Conservation (phyloP, 2,888 invertebrate genomes). For the Megalurothrips usitatus region DNA sequence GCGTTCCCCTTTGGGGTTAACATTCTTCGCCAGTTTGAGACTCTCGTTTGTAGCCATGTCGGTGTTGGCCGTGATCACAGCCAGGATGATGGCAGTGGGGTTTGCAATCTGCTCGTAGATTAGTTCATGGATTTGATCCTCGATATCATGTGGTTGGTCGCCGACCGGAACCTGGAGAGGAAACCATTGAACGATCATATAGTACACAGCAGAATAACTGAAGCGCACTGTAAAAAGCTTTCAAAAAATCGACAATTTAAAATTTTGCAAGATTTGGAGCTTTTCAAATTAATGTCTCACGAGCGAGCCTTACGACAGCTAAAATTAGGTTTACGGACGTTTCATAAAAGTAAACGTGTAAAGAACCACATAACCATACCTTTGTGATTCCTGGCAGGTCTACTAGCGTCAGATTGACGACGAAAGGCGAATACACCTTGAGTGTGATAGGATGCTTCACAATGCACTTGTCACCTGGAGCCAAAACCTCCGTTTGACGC, state of each 20-base stretch:
- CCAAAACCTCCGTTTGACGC: constrained; percentile 55
- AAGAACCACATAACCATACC: no score
- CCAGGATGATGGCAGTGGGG: constrained; percentile 51
- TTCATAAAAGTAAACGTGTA: no score
- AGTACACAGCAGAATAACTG: no score
- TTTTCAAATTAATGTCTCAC: no score
- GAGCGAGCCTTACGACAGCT: no score
- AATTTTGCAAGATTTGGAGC: no score
- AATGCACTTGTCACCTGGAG: constrained; percentile 58
- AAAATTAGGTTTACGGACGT: no score
- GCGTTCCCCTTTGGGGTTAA: constrained; percentile 56
- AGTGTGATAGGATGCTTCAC: constrained; percentile 54
- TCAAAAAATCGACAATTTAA: no score
- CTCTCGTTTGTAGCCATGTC: constrained; percentile 63
- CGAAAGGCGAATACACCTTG: constrained; percentile 55
- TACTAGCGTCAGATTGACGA: constrained; percentile 57
- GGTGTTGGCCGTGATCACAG: constrained; percentile 59
- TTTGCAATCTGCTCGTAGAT: no score
- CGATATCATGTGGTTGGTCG: constrained; percentile 54
- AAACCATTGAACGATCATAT: no score
- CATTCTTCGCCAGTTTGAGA: constrained; percentile 56
- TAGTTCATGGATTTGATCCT: no score
- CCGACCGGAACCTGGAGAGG: constrained; percentile 51
- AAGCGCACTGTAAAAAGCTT: no score
- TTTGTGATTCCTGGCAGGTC: constrained; percentile 62